Conservation (phyloP, 2,888 invertebrate genomes). For the Dastarcus helophoroides region DNA sequence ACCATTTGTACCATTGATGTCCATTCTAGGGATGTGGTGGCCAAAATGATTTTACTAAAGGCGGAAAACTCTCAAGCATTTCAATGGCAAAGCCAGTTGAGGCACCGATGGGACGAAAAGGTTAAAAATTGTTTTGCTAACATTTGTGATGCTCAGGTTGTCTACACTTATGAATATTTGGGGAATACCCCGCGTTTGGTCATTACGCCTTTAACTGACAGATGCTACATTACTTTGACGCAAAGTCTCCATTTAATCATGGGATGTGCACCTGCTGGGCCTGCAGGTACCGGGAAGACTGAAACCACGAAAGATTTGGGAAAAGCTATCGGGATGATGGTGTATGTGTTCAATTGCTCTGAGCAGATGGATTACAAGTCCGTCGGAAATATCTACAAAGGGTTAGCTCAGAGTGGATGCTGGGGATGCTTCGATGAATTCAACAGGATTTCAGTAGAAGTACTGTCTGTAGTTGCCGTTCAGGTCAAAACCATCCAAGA, state of each 20-base stretch:
- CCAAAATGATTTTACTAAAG: conserved; percentile 71
- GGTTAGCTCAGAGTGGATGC: conserved; percentile 87
- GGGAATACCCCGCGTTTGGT: conserved; percentile 90
- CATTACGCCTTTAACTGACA: conserved; percentile 88
- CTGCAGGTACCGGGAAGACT: conserved; percentile 92
- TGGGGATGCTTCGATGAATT: conserved; percentile 98
- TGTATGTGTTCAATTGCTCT: conserved; percentile 92
- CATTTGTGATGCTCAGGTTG: conserved; percentile 89
- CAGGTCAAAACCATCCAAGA: conserved; percentile 81
- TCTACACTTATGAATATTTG: conserved; percentile 68
- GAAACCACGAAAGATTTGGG: conserved; percentile 96
- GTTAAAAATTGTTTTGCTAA: conserved; percentile 78
- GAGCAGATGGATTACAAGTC: conserved; percentile 97
- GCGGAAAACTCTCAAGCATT: conserved; percentile 71
- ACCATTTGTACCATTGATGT: conserved; percentile 94
- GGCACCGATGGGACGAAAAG: conserved; percentile 72
- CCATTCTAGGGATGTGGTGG: conserved; percentile 87
- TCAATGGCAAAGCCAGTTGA: conserved; percentile 85
- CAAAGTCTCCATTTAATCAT: conserved; percentile 72
- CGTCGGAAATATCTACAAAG: conserved; percentile 90
- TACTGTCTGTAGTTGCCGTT: conserved; percentile 88
- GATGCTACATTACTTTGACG: conserved; percentile 90
- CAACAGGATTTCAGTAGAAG: conserved; percentile 90
- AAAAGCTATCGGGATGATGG: conserved; percentile 87
- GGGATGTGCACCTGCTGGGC: conserved; percentile 94